Conservation (phyloP, 2,113 vertebrate species). For the Heterotis niloticus region DNA sequence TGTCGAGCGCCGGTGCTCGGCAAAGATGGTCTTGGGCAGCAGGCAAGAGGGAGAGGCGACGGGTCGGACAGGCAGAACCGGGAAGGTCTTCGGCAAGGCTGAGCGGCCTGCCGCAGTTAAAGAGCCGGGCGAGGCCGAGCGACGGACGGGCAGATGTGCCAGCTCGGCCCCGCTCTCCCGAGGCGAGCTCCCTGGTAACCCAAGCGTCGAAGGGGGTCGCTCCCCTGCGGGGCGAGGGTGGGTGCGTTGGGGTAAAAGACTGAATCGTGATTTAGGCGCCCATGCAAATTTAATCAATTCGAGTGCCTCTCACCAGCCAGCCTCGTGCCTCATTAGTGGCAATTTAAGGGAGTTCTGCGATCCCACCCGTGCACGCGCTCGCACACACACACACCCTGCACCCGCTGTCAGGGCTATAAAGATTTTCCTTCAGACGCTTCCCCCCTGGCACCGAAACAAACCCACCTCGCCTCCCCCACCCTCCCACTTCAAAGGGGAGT, state of each 20-base stretch:
- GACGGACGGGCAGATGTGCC: conserved; percentile 64
- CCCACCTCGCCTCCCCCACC: conserved; percentile 48
- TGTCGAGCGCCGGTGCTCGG: too few relatives aligned
- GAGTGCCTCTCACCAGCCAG: conserved; percentile 71
- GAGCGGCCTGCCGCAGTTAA: conserved; percentile 61
- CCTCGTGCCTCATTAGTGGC: conserved; percentile 68
- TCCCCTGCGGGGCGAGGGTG: conserved; percentile 32
- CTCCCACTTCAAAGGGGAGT: conserved; percentile 67
- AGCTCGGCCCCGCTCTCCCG: conserved; percentile 23
- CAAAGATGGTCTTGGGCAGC: not conserved
- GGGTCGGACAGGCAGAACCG: conserved; percentile 28
- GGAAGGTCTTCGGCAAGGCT: conserved; percentile 55
- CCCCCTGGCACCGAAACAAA: conserved; percentile 59
- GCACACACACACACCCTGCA: conserved; percentile 31
- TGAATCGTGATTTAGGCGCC: conserved; percentile 68
- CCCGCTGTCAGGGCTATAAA: conserved; percentile 62
- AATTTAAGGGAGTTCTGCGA: conserved; percentile 71
- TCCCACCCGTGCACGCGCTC: conserved; percentile 51
- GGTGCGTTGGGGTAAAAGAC: not conserved
- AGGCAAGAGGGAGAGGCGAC: not conserved
- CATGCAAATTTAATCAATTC: conserved; percentile 82
- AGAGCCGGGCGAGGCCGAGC: conserved; percentile 34
- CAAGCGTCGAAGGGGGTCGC: conserved; percentile 31
- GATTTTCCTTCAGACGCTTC: conserved; percentile 66
- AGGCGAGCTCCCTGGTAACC: conserved; percentile 54